Base-by-base conservation (phyloP, 2,888 invertebrate species). In the Lumbricus terrestris region DNA sequence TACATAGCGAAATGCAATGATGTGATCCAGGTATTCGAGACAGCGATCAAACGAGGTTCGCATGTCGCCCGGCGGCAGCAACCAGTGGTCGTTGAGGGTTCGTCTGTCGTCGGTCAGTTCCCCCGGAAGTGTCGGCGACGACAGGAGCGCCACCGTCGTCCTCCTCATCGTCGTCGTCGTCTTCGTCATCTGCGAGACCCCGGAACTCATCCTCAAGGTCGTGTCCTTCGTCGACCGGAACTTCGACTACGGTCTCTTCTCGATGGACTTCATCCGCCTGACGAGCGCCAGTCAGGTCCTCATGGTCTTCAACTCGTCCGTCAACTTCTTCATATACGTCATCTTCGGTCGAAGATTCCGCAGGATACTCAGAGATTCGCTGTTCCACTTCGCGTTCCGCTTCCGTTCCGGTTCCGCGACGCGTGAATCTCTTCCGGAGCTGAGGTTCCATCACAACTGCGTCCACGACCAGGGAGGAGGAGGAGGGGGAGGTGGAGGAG, bases 271-370 rank as follows among this genome's bases (percentile, higher is more conserved):
- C n/a, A 29, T 89, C 33, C 85, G 85, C 35, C 54, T 85, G 15
- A 90, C 16, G 88, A 35, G 88, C 34, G 82, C 89, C 37, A 91
- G 91, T 42, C 91, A 90, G 40, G 47, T 89, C 89, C 82, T 90
- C 82, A 91, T 91, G 91, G 89, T 91, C 34, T 38, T 92, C 89
- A 92, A 92, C 90, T 92, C 91, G 23, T 91, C 92, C n/a, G 89
- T 92, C 88, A 92, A 92, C 90, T 92, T 92, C 90, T 88, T 92
- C 91, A 91, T 92, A 90, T 92, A 92, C 88, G 85, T 91, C 82
- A 82, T 88, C 82, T 92, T 92, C 83, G 92, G 92, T 8, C 89
- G 90, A 34, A 54, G 92, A 6, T 92, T 92, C 90, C 88, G 92
- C 15, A 54, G 91, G 35, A 89, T 91, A 40, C 83, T 92, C 47